Percentiles rank a stretch among this genome's conserved stretches.
These are phyloP conservation scores for Papilio helenus DNA, from an alignment of 1,140 invertebrate genomes.

Conservation along the genomic window DNA sequence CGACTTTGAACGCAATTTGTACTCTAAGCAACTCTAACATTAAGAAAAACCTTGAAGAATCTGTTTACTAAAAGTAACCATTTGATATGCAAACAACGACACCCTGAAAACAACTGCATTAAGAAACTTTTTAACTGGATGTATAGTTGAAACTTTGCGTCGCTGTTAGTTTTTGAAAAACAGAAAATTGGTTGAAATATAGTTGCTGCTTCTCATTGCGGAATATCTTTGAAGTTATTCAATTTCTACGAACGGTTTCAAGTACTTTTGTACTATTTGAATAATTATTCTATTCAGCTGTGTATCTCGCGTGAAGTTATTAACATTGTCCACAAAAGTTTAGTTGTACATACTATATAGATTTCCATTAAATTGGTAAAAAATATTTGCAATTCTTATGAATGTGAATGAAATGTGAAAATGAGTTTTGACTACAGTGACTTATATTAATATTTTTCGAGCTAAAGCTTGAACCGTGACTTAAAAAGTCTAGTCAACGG, in stretches of 20 bases:
- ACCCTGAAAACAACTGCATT: neutral
- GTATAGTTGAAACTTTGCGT: neutral
- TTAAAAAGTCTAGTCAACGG: no score
- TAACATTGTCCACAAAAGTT: no score
- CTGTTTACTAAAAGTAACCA: neutral
- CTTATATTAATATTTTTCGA: no score
- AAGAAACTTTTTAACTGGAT: neutral
- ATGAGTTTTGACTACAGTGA: no score
- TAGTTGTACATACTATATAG: no score
- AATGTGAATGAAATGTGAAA: no score
- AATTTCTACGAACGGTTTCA: neutral
- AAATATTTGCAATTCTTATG: no score
- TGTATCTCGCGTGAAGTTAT: neutral
- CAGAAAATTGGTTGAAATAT: conserved; percentile 9
- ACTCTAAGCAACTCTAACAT: no score
- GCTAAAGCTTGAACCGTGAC: no score
- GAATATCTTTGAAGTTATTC: neutral
- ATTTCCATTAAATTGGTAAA: no score
- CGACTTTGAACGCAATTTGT: no score
- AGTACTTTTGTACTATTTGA: neutral
- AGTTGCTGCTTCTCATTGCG: neutral
- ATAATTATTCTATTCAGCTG: neutral
- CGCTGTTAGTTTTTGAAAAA: neutral
- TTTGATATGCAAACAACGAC: neutral
- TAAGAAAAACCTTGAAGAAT: no score